Percentiles rank a stretch among this genome's conserved stretches.
phyloP scores from a whole-genome alignment of 2,888 invertebrate genomes.

The Tipula vernalis region DNA sequence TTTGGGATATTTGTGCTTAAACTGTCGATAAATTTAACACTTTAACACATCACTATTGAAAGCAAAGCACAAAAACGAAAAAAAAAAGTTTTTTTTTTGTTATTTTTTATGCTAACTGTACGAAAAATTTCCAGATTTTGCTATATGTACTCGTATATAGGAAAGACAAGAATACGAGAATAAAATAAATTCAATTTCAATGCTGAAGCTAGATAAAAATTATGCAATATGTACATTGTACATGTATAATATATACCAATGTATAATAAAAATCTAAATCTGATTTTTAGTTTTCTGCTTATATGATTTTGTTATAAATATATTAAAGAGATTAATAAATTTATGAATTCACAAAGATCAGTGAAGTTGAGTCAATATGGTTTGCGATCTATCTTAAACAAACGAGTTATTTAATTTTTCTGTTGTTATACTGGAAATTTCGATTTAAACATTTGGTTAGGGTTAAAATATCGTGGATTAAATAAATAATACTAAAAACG shows the following conservation, averaged over 20 bases:
- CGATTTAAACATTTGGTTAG: too few species aligned
- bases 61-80: background rate
- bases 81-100: background rate
- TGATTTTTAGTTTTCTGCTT: background rate
- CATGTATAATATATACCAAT: too few species aligned
- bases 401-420: too few species aligned
- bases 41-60: background rate
- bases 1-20: background rate
- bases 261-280: background rate
- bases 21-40: background rate
- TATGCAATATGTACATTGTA: background rate
- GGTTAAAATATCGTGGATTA: too few species aligned
- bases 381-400: too few species aligned
- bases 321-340: background rate
- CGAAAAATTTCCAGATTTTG: background rate
- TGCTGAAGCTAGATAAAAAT: background rate
- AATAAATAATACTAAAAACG: too few species aligned
- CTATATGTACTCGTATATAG: background rate
- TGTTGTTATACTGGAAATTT: too few species aligned
- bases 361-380: too few species aligned
- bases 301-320: background rate
- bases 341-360: background rate
- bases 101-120: background rate
- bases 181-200: background rate
- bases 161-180: background rate